Evolutionary conservation across 2,797 vertebrate species (phyloP), one percentile per base, ranked within the genome.

Genomic region (Tenualosa ilisha): DNA sequence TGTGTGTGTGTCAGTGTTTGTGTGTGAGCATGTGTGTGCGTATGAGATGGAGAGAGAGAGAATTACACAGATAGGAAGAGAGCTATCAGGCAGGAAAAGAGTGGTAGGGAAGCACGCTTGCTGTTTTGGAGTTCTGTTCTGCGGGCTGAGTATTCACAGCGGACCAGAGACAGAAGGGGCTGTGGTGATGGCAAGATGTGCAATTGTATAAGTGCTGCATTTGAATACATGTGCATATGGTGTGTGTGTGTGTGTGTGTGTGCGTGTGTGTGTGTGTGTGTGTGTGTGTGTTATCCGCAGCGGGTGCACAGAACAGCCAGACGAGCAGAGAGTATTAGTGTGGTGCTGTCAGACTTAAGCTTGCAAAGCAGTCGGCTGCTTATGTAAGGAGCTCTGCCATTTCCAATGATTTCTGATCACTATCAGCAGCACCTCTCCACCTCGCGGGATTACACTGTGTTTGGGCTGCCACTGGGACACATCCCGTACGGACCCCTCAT

Each of bases 361-460:
- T 91, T 86, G 82, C 82, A 26, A 81, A 68, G 61, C 83, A 81
- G 68, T 53, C 26, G 53, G 82, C 49, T 85, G 88, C 86, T 95
- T 94, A 94, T 92, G 92, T 92, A 95, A 95, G 91, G 92, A 86
- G 91, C 90, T 92, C 91, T 91, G 91, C 93, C 92, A 92, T 94
- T 93, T 94, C 89, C 90, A 91, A 93, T 94, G 88, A 94, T 94
- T 90, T 91, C 85, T 91, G 89, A 92, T 92, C 87, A 87, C 88
- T 89, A 90, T 49, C 83, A 88, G 81, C 72, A 72, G 68, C 68
- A 75, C 68, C 15, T 37, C 68, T 43, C 68, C 63, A 65, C 49
- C 82, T 83, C 82, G 3, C 51, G 84, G 91, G 88, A 92, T 91
- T 90, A 88, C 85, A 85, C 49, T 85, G 84, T 86, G 88, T 90